Percentiles rank a stretch among this genome's conserved stretches.
phyloP scores from a whole-genome alignment of 2,113 vertebrate species.

The Passer montanus region DNA sequence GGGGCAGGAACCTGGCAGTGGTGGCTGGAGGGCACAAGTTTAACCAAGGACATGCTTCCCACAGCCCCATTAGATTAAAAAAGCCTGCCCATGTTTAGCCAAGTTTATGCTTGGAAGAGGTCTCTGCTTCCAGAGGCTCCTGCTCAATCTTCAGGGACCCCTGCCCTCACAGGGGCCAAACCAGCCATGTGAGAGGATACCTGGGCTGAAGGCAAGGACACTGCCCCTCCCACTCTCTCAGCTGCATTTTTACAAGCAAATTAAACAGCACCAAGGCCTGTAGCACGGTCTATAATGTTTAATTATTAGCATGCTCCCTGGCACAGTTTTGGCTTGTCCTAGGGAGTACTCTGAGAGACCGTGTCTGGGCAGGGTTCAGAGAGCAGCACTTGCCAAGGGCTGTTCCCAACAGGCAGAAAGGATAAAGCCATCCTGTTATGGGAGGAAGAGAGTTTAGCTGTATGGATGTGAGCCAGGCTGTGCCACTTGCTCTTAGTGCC shows the following conservation, averaged over 20 bases:
- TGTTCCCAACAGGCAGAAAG: slow-evolving; percentile 52
- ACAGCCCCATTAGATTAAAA: slow-evolving; percentile 6
- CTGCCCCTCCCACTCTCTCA: not conserved
- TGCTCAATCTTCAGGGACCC: not conserved
- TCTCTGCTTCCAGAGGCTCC: not conserved
- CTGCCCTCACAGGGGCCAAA: not conserved
- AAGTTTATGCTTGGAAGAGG: not conserved
- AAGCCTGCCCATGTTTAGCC: not conserved
- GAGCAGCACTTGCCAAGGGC: slow-evolving; percentile 53
- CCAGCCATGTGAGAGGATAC: accelerated
- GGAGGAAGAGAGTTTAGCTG: slow-evolving; percentile 56
- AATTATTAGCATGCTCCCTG: slow-evolving; percentile 47
- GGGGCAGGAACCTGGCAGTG: not conserved
- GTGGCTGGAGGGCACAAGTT: not conserved
- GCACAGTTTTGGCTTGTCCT: slow-evolving; percentile 38
- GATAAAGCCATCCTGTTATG: slow-evolving; percentile 63
- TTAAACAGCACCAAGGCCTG: not conserved
- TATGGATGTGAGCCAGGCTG: slow-evolving; percentile 51
- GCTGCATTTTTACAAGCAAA: not conserved
- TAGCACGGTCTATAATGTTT: slow-evolving; percentile 11
- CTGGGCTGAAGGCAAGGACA: not conserved
- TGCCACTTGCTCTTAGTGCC: slow-evolving; percentile 55
- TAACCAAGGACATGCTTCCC: slow-evolving; percentile 26
- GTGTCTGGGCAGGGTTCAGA: slow-evolving; percentile 51
- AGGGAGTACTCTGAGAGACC: not conserved